Evolutionary conservation across 2,113 vertebrate genomes (phyloP), one percentile per base, ranked within the genome.

Genomic region (Archocentrus centrarchus): DNA sequence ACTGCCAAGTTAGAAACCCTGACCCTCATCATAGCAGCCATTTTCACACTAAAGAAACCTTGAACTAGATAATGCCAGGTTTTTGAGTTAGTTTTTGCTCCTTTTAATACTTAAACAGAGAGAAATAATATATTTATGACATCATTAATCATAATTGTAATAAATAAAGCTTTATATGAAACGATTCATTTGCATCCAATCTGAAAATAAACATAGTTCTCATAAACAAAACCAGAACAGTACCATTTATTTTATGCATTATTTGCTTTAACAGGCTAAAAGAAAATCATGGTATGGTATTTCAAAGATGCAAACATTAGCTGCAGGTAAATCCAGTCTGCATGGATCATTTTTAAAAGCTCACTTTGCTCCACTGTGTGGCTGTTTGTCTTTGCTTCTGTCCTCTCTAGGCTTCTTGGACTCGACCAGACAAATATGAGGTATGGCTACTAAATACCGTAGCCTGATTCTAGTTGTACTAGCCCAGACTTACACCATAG

Each of bases 341-440:
- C 83, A 57, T 86, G 66, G 47, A 44, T 85, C 35, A 37, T 77
- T 30, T 61, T 4, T 15, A 44, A 44, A 78, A 60, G 63, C 93
- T 95, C 93, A 92, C 95, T 92, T 47, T 83, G 60, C 77, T 70
- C 94, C 96, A 93, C 95, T 90, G 77, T 90, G 79, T 87, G 3
- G 37, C 79, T 91, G 57, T 96, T 93, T 94, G 64, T 89, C 82
- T 93, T 90, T 97, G 92, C 97, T 95, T 98, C 95, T 98, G 93
- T 97, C 96, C 93, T 96, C 93, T 98, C 95, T 96, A 99, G 98
- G 98, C 97, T 94, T 99, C 98, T 87, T 99, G 98, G 98, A 99
- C 98, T 92, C 97, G 98, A 94, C 97, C 97, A 89, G 97, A 98
- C 96, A 98, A 96, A 94, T 97, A 98, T 93, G 97, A 99, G 98